Conservation (phyloP, 2,888 invertebrate genomes). For the Drosophila monieri region DNA sequence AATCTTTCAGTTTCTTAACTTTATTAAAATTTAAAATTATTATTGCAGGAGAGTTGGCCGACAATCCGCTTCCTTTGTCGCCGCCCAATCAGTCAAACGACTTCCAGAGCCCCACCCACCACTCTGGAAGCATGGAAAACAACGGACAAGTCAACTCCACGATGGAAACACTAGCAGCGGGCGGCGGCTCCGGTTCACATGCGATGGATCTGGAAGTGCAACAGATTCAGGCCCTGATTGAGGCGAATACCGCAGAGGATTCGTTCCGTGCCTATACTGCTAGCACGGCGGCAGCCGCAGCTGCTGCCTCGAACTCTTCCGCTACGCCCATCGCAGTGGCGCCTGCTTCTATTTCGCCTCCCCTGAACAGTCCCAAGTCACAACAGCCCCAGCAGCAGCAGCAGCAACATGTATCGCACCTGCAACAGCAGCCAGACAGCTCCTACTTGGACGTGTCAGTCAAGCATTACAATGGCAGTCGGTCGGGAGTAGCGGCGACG, state of each 20-base stretch:
- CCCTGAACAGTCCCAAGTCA: conserved; percentile 65
- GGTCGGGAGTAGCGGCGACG: conserved; percentile 59
- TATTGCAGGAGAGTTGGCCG: conserved; percentile 81
- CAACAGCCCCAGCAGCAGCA: conserved; percentile 43
- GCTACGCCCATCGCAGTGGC: conserved; percentile 41
- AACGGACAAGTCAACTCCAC: conserved; percentile 80
- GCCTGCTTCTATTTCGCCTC: conserved; percentile 57
- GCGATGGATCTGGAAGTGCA: conserved; percentile 73
- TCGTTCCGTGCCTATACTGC: conserved; percentile 60
- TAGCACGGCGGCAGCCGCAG: conserved; percentile 26
- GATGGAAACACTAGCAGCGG: conserved; percentile 76
- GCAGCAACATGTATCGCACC: conserved; percentile 17
- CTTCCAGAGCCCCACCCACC: conserved; percentile 81
- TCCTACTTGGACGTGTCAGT: conserved; percentile 51
- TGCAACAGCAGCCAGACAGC: conserved; percentile 46
- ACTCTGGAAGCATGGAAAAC: conserved; percentile 73
- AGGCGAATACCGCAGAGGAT: conserved; percentile 64
- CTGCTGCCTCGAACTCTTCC: conserved; percentile 40
- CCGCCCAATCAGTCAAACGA: conserved; percentile 80
- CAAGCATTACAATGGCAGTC: conserved; percentile 53
- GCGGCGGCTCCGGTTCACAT: conserved; percentile 54
- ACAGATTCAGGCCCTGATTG: conserved; percentile 69
- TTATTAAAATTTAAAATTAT: background rate
- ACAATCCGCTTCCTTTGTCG: conserved; percentile 82
- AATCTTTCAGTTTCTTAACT: background rate